phyloP scores from a whole-genome alignment of 2,113 vertebrate species.

The Misgurnus anguillicaudatus region DNA sequence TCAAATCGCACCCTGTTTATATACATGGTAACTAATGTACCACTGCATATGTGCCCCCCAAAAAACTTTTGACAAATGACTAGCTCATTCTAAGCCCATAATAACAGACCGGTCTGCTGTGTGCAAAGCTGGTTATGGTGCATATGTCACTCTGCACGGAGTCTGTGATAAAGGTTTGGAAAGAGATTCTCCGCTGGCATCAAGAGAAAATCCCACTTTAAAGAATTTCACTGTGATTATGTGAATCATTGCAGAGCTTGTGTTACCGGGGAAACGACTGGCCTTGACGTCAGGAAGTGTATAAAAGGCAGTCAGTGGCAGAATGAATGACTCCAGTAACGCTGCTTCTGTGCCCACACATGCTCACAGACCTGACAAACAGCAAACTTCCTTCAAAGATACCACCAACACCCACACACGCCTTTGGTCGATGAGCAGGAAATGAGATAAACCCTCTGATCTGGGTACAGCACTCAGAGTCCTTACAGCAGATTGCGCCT shows the following conservation, averaged over 20 bases:
- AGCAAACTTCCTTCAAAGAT: constrained; percentile 24
- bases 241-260: constrained; percentile 55
- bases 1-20: too few relatives aligned
- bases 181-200: constrained; percentile 26
- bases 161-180: constrained; percentile 1
- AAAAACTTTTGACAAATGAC: not conserved
- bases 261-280: constrained; percentile 57
- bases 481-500: not conserved
- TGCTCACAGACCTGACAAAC: constrained; percentile 25
- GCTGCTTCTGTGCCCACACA: constrained; percentile 33
- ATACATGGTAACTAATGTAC: too few relatives aligned
- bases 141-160: not conserved
- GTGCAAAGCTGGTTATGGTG: not conserved
- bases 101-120: not conserved
- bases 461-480: constrained; percentile 9
- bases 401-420: constrained; percentile 27
- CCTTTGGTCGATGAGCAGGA: constrained; percentile 16
- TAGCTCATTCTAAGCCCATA: not conserved
- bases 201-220: constrained; percentile 52
- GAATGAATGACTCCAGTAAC: constrained; percentile 34
- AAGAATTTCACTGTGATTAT: constrained; percentile 51
- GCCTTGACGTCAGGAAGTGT: constrained; percentile 52
- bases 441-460: constrained; percentile 26
- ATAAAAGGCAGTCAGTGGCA: constrained; percentile 52
- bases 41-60: too few relatives aligned